Conservation (phyloP, 2,888 invertebrate species). For the Hylaea fasciaria region DNA sequence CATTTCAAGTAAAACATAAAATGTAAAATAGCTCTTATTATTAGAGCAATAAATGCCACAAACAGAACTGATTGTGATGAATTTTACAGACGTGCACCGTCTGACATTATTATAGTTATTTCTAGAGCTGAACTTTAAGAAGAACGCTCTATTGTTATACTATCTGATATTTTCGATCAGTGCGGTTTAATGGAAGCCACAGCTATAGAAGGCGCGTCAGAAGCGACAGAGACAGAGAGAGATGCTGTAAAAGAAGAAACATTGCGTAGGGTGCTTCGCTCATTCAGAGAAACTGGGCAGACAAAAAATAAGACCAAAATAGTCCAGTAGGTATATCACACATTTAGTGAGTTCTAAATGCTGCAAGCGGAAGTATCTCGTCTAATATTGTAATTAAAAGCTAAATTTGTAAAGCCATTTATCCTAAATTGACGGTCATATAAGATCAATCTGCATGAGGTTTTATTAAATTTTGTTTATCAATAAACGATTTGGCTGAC, state of each 20-base stretch:
- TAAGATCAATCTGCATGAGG: constrained; percentile 3
- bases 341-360: too few species aligned
- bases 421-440: constrained; percentile 2
- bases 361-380: not conserved
- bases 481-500: constrained; percentile 14
- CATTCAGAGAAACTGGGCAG: too few species aligned
- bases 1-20: constrained; percentile 10
- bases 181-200: constrained; percentile 23
- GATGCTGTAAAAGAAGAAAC: not conserved
- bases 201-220: constrained; percentile 6
- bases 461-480: constrained; percentile 6
- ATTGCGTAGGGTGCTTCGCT: too few species aligned
- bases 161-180: constrained; percentile 63
- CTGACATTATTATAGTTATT: constrained; percentile 68
- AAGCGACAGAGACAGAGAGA: not conserved
- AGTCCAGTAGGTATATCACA: too few species aligned
- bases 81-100: constrained; percentile 29
- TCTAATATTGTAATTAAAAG: not conserved
- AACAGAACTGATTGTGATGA: constrained; percentile 16
- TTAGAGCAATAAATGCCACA: constrained; percentile 23
- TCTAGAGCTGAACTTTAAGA: constrained; percentile 67
- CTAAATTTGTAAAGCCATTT: not conserved
- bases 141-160: constrained; percentile 57
- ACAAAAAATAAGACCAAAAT: too few species aligned
- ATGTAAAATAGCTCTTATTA: constrained; percentile 16